These are phyloP conservation scores for Apodemia hepburni DNA, from an alignment of 2,888 invertebrate species.

Conservation along the genomic window DNA sequence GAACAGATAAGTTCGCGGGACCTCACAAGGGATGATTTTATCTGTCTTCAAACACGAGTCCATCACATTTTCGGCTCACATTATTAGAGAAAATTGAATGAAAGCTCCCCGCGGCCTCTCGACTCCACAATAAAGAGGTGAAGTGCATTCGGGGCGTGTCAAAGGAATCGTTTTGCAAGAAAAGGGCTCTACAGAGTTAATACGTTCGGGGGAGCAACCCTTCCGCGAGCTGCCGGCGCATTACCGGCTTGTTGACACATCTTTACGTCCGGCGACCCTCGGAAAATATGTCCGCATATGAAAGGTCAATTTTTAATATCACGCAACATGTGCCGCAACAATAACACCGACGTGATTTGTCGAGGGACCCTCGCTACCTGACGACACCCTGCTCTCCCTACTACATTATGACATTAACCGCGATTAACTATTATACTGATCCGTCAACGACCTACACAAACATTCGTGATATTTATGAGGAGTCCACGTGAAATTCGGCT, in stretches of 20 bases:
- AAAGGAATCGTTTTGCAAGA: conserved; percentile 52
- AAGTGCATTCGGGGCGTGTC: conserved; percentile 45
- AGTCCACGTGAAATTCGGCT: no score
- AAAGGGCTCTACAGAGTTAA: conserved; percentile 48
- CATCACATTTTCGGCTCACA: conserved; percentile 32
- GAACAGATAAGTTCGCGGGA: not conserved
- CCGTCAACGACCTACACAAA: not conserved
- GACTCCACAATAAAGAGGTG: conserved; percentile 31
- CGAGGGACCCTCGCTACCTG: not conserved
- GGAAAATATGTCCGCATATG: conserved; percentile 20
- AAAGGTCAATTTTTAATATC: conserved; percentile 21
- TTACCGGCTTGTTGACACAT: conserved; percentile 36
- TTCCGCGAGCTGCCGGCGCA: conserved; percentile 30
- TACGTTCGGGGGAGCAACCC: conserved; percentile 44
- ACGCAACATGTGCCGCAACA: conserved; percentile 15
- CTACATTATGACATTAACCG: no score
- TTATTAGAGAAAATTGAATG: conserved; percentile 37
- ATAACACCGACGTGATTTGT: not conserved
- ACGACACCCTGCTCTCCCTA: no score
- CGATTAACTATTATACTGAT: no score
- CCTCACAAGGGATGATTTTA: conserved; percentile 25
- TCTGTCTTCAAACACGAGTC: conserved; percentile 26
- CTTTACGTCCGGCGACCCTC: conserved; percentile 30
- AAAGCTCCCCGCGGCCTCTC: conserved; percentile 28
- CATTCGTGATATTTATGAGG: no score